Base-by-base conservation (phyloP, 1,140 invertebrate species). In the Heterodera carotae region DNA sequence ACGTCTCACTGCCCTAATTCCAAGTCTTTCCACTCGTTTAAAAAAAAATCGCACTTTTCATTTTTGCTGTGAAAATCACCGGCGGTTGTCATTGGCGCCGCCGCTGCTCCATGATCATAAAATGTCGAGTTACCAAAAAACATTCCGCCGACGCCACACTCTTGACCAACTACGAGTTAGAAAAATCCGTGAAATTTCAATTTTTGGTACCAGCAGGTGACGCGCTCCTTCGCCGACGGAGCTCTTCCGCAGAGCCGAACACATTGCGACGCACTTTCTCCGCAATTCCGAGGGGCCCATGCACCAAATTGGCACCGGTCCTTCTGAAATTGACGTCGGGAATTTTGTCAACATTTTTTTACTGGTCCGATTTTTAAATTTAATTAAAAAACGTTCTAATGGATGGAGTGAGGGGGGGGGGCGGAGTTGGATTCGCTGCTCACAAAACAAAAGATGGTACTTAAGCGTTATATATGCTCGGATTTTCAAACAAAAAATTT, bases 201-300 rank as follows among this genome's bases (percentile, higher is more conserved):
- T 43, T 43, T 12, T 43, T 43, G 7, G 39, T 43, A 43, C 39
- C 39, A 12, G 39, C 39, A 12, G 39, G 39, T 12, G 39, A 43
- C 15, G 39, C 74, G 80, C 67, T 80, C 29, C n/a, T 29, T 43
- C 33, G n/a, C 25, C 48, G 67, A 1, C 76, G 81, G 39, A 83
- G 85, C 43, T 83, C 83, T 34, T 83, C 82, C 4, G 84, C 84
- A 18, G 82, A 83, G 5, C 82, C 82, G 53, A 85, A 83, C 31
- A 86, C 84, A 69, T 75, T 81, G 34, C 69, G 34, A 75, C 85
- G 85, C 22, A 83, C 79, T 53, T 69, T 75, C 69, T 82, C 77
- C n/a, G 81, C 81, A 33, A 82, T 75, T 43, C 78, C 81, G 7
- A 86, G 36, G 0, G 82, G 82, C n/a, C 83, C 84, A 27, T 73